These are phyloP conservation scores for Cyrtodaria siliqua DNA, from an alignment of 2,888 invertebrate genomes.

Conservation along the genomic window DNA sequence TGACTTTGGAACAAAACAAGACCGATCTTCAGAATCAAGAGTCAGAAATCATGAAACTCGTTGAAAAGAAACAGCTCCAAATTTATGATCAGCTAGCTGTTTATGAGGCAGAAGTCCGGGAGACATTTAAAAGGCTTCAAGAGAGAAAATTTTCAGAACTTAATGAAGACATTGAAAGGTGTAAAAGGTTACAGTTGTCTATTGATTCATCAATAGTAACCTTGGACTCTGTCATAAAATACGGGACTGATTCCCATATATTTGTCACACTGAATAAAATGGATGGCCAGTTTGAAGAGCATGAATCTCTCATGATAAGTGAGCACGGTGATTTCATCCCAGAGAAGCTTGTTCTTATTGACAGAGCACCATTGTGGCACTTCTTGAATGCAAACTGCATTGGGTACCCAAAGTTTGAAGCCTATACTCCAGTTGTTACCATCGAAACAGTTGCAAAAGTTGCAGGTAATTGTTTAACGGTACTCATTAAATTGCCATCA, in stretches of 20 bases:
- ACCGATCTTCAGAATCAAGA: neutral
- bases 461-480: too few species aligned
- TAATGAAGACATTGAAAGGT: neutral
- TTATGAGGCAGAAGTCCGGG: neutral
- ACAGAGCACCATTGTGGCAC: too few species aligned
- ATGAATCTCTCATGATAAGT: too few species aligned
- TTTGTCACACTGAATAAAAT: slow-evolving; percentile 1
- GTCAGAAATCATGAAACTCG: neutral
- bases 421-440: too few species aligned
- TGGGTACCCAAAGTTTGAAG: too few species aligned
- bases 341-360: too few species aligned
- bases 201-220: neutral
- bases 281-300: neutral
- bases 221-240: slow-evolving; percentile 2
- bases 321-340: too few species aligned
- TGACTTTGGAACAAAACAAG: neutral
- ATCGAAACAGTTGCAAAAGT: too few species aligned
- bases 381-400: too few species aligned
- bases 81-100: neutral
- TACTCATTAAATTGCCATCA: too few species aligned
- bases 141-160: neutral
- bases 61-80: neutral
- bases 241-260: slow-evolving; percentile 2
- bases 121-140: neutral
- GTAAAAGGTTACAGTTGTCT: neutral